Percentiles rank a stretch among this genome's conserved stretches.
Conservation (phyloP, 2,888 invertebrate genomes). For the Crocallis elinguaria region DNA sequence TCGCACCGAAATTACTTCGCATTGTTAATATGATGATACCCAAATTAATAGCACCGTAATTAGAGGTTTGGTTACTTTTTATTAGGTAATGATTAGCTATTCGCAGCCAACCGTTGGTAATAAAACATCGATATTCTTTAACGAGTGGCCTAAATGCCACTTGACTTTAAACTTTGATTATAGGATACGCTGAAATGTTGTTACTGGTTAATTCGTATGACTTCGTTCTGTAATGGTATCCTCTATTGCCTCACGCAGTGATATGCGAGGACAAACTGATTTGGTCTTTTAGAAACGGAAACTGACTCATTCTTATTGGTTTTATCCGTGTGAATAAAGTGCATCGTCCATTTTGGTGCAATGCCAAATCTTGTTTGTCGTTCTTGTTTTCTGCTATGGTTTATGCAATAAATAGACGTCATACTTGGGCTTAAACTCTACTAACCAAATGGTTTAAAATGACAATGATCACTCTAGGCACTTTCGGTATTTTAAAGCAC, state of each 20-base stretch:
- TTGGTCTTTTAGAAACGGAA: constrained; percentile 51
- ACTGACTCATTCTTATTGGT: constrained; percentile 54
- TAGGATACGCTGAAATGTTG: constrained; percentile 25
- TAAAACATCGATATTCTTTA: constrained; percentile 52
- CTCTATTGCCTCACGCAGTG: constrained; percentile 55
- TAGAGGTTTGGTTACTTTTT: constrained; percentile 56
- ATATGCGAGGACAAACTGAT: constrained; percentile 54
- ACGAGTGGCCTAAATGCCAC: constrained; percentile 51
- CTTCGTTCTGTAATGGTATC: constrained; percentile 46
- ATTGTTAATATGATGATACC: constrained; percentile 56
- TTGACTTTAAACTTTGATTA: constrained; percentile 22
- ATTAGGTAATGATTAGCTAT: constrained; percentile 54
- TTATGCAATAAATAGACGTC: background rate
- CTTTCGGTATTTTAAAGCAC: too few relatives aligned
- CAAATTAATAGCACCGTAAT: constrained; percentile 60
- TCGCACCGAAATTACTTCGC: constrained; percentile 45
- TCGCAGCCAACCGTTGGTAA: constrained; percentile 48
- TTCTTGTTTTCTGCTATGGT: background rate
- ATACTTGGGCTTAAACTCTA: too few relatives aligned
- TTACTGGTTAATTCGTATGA: constrained; percentile 26
- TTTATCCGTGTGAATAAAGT: constrained; percentile 54
- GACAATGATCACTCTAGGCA: too few relatives aligned
- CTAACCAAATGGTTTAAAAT: too few relatives aligned
- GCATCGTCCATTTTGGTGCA: constrained; percentile 14
- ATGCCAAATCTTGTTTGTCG: background rate